Evolutionary conservation across 2,113 vertebrate genomes (phyloP).

Genomic region (Rafetus swinhoei): DNA sequence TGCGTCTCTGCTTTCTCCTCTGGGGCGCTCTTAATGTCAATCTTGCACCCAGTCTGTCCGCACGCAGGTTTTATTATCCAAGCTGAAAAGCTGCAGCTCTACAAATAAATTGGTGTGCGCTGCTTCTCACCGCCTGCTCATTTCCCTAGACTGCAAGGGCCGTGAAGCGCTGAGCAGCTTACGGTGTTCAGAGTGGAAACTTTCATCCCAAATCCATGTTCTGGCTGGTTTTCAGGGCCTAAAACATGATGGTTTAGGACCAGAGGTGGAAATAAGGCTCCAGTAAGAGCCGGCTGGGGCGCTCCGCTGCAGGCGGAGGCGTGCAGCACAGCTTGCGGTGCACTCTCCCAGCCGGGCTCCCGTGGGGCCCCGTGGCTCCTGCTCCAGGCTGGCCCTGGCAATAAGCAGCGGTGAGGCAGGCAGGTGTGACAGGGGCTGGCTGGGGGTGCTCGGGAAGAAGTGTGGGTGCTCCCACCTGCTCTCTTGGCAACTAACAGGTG

Average conservation of each 20-base stretch:
- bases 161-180: neutral
- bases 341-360: too few species aligned
- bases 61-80: constrained; percentile 34
- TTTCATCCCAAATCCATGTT: neutral
- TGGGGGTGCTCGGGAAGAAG: too few species aligned
- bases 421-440: too few species aligned
- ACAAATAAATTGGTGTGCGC: constrained; percentile 27
- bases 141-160: neutral
- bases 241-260: constrained; percentile 45
- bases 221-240: neutral
- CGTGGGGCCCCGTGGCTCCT: too few species aligned
- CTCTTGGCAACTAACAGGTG: too few species aligned
- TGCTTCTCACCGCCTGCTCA: neutral
- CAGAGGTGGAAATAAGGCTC: too few species aligned
- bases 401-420: too few species aligned
- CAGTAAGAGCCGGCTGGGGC: too few species aligned
- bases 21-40: constrained; percentile 68
- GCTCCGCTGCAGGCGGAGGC: too few species aligned
- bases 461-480: too few species aligned
- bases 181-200: neutral
- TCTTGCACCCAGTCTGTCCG: constrained; percentile 53
- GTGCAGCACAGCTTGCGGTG: too few species aligned
- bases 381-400: too few species aligned
- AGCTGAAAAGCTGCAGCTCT: constrained; percentile 33
- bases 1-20: constrained; percentile 26